Evolutionary conservation across 2,113 vertebrate species (phyloP), one percentile per base, ranked within the genome.

Genomic region (Paradisaea rubra): DNA sequence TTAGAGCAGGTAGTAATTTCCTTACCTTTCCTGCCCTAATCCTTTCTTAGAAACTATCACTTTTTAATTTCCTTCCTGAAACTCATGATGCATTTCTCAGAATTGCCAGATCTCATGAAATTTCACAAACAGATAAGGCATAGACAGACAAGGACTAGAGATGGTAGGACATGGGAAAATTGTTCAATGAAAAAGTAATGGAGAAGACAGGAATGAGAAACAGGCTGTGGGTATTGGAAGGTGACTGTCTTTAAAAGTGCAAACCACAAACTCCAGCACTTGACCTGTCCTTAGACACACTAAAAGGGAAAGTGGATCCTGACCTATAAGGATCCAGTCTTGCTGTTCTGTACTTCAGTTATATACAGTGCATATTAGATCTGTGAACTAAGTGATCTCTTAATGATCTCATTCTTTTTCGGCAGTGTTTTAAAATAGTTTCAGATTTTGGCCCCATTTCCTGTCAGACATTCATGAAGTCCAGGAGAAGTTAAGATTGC

Each of bases 251-350:
- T 86, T 47, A 52, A 45, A 70, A 68, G 8, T 45, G 13, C 8
- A 52, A 71, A 64, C 7, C 3, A 15, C 6, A 10, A 10, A 8
- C 2, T 28, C 2, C 18, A 79, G 7, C 2, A 44, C 3, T 13
- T 19, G 18, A 68, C 2, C 11, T 35, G 20, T 44, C 23, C 47
- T 76, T 41, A 8, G 9, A 27, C 11, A 35, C 14, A 35, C 6
- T 35, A n/a, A 52, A 24, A 39, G 7, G 10, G 22, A 70, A 27
- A 45, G 11, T 37, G 37, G 37, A 37, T 37, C 37, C 9, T 47
- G 10, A 19, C 13, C 9, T 20, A 2, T 37, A 35, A n/a, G 8
- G 12, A 47, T 59, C 7, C 37, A 42, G 16, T 35, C 19, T 53
- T 72, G 18, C 1, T 2, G n/a, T 20, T 77, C 49, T 35, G 13